These are phyloP conservation scores for Tribolium freemani DNA, from an alignment of 2,888 invertebrate genomes.

Conservation along the genomic window DNA sequence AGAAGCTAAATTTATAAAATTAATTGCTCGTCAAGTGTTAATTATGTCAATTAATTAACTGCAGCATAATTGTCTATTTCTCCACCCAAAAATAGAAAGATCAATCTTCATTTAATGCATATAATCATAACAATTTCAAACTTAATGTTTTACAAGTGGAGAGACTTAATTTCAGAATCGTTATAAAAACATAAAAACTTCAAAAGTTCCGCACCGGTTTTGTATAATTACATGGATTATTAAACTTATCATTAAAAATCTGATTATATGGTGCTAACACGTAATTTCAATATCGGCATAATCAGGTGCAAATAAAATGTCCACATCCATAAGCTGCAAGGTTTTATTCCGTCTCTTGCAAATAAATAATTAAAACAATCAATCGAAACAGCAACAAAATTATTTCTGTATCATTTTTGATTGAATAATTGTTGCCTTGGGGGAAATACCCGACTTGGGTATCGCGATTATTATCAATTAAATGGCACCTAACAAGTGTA, in stretches of 20 bases:
- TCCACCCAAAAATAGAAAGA: too few relatives aligned
- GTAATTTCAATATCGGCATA: background rate
- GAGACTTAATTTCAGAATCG: background rate
- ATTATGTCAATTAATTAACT: too few relatives aligned
- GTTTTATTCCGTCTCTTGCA: background rate
- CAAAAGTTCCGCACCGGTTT: background rate
- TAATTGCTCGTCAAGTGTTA: too few relatives aligned
- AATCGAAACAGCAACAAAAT: background rate
- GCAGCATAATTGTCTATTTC: too few relatives aligned
- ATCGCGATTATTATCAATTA: conserved; percentile 12
- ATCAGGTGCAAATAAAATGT: background rate
- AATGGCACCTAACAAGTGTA: conserved; percentile 32
- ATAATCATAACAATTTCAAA: too few relatives aligned
- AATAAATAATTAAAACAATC: background rate
- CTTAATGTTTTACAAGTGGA: too few relatives aligned
- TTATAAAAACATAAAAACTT: background rate
- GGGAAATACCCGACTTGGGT: background rate
- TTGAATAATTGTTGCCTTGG: background rate
- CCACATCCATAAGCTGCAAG: background rate
- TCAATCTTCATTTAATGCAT: too few relatives aligned
- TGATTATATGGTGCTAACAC: background rate
- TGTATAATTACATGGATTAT: background rate
- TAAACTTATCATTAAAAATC: background rate
- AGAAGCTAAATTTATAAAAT: too few relatives aligned
- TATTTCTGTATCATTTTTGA: too few relatives aligned